Base-by-base conservation (phyloP, 2,113 vertebrate species). In the Cheilinus undulatus region DNA sequence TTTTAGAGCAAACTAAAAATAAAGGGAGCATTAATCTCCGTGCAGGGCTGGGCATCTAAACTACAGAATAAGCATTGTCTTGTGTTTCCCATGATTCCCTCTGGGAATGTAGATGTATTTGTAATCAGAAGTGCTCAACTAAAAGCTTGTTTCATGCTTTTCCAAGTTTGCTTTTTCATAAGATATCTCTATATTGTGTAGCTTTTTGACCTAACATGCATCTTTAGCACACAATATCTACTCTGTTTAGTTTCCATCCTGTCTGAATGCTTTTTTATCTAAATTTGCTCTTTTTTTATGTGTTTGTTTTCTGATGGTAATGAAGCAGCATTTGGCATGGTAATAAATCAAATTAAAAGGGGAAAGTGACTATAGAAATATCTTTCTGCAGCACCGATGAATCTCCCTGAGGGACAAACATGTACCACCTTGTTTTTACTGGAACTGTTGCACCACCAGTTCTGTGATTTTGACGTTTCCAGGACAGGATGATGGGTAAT, bases 1-100 rank as follows among this genome's bases (percentile, higher is more conserved):
- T 36, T 78, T 74, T 78, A 50, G 24, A 81, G 50, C 19, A 59
- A 26, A 40, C 26, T 77, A 81, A 78, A 88, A 89, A 85, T 86
- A 88, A 80, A 82, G 68, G 53, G 7, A n/a, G 54, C 45, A 68
- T 84, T 88, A 60, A 74, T 80, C 48, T 69, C 20, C 19, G n/a
- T 52, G 50, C 67, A 36, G 70, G 77, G 78, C 59, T 56, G 68
- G 68, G 76, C 70, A 19, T 73, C 53, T 23, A 53, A 57, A 72
- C 28, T 17, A 58, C 59, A 64, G 58, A 86, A 59, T 66, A 48
- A 65, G 49, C 53, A 84, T 89, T 84, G 82, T 84, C 30, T 69
- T 8, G 30, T 36, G 3, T 80, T 73, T 86, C 78, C 69, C 28
- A 27, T 26, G 48, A 9, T 24, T 5, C 71, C 79, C 71, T 60